Percentiles rank a stretch among this genome's conserved stretches.
Conservation (phyloP, 2,797 vertebrate species). For the Alcedo atthis region DNA sequence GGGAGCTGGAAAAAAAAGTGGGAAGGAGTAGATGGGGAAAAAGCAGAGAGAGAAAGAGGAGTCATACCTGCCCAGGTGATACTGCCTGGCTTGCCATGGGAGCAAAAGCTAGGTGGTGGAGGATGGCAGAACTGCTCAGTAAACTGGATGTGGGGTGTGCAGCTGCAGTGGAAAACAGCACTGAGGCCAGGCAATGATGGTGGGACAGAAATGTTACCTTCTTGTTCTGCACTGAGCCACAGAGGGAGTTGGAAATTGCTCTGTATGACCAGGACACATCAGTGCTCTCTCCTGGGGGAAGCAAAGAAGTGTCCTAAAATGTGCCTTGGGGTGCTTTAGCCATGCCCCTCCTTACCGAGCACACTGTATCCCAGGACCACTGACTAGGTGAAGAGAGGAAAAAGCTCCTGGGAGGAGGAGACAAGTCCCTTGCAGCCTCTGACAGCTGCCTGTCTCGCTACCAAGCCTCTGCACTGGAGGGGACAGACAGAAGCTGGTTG, state of each 20-base stretch:
- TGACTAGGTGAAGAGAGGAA: background rate
- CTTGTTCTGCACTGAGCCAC: background rate
- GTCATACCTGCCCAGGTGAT: background rate
- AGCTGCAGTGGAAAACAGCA: background rate
- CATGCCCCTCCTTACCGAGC: background rate
- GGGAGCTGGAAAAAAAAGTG: background rate
- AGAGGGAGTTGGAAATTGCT: background rate
- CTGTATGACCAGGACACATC: background rate
- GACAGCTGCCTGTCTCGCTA: background rate
- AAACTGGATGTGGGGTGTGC: background rate
- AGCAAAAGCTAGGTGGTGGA: background rate
- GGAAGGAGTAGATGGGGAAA: background rate
- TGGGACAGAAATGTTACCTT: background rate
- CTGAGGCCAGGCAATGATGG: fast-evolving
- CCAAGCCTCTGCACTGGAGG: background rate
- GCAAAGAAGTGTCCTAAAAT: fast-evolving
- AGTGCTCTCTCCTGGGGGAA: background rate
- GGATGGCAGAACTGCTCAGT: background rate
- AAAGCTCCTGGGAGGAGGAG: background rate
- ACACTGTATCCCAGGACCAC: fast-evolving
- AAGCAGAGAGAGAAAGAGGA: background rate
- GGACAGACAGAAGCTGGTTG: background rate
- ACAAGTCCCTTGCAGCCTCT: background rate
- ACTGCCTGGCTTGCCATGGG: background rate
- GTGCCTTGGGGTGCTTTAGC: background rate